Evolutionary conservation across 2,888 invertebrate genomes (phyloP).

Genomic region (Caenorhabditis virilis): DNA sequence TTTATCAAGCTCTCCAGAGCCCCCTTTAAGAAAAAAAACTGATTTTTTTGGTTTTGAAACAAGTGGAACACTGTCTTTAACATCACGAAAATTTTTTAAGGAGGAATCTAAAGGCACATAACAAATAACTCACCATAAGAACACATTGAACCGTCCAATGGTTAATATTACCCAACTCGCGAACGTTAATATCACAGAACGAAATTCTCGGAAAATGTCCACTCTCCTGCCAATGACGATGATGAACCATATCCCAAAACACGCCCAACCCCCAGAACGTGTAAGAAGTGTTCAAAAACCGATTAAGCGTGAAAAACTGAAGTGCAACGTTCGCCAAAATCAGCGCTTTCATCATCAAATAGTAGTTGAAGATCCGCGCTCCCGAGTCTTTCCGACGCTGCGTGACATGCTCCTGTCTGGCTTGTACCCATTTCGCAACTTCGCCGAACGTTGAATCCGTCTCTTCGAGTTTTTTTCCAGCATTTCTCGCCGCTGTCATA

Average conservation of each 20-base stretch:
- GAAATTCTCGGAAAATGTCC: conserved; percentile 68
- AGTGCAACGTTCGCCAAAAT: conserved; percentile 41
- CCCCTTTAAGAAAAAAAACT: too few relatives aligned
- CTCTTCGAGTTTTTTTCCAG: conserved; percentile 20
- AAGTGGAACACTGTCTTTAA: too few relatives aligned
- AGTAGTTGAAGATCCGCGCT: conserved; percentile 42
- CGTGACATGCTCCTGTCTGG: conserved; percentile 17
- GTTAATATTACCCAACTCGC: conserved; percentile 58
- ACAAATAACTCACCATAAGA: too few relatives aligned
- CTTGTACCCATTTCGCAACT: too few relatives aligned
- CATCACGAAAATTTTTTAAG: too few relatives aligned
- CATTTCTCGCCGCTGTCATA: conserved; percentile 22
- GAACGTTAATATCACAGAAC: conserved; percentile 63
- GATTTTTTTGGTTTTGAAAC: too few relatives aligned
- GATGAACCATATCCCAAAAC: conserved; percentile 64
- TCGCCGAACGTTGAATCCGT: too few relatives aligned
- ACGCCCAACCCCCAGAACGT: conserved; percentile 68
- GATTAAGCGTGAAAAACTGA: conserved; percentile 56
- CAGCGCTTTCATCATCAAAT: conserved; percentile 49
- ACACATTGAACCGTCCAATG: conserved; percentile 66
- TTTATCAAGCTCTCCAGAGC: too few relatives aligned
- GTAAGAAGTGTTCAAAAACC: conserved; percentile 51
- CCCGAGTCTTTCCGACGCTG: conserved; percentile 1
- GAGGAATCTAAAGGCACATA: too few relatives aligned
- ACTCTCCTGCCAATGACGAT: conserved; percentile 67